These are phyloP conservation scores for Drosophila melanogaster DNA, from an alignment of 1,140 invertebrate species.

Conservation along the genomic window DNA sequence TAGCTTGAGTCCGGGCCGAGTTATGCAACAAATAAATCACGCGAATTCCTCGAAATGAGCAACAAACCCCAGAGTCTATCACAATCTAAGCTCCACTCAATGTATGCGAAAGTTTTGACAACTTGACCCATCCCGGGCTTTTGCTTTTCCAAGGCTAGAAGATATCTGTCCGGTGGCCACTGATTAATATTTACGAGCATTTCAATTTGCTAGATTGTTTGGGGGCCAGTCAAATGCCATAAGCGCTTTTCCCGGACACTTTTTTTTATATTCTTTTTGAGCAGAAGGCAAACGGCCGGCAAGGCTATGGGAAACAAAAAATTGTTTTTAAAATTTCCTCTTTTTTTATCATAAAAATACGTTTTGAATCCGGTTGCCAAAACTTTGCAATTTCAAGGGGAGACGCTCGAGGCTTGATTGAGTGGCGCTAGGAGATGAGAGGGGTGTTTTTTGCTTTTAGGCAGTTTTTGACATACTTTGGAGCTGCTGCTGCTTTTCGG, in stretches of 20 bases:
- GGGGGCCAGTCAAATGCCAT: slow-evolving; percentile 54
- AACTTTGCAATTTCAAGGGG: slow-evolving; percentile 67
- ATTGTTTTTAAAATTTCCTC: slow-evolving; percentile 69
- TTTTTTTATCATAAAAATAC: slow-evolving; percentile 59
- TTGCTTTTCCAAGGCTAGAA: slow-evolving; percentile 2
- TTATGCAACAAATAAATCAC: slow-evolving; percentile 80
- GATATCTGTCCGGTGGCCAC: slow-evolving; percentile 26
- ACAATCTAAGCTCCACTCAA: slow-evolving; percentile 51
- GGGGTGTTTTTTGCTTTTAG: slow-evolving; percentile 42
- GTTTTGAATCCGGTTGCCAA: slow-evolving; percentile 60
- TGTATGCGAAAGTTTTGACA: slow-evolving; percentile 38
- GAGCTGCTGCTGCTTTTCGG: slow-evolving; percentile 11
- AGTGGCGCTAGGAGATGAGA: neutral
- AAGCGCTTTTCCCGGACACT: slow-evolving; percentile 54
- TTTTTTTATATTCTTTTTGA: neutral
- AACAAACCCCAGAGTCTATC: slow-evolving; percentile 48
- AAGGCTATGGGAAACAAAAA: slow-evolving; percentile 22
- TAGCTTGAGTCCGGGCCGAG: slow-evolving; percentile 25
- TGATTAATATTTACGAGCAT: slow-evolving; percentile 79
- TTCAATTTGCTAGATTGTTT: slow-evolving; percentile 64
- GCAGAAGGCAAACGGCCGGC: neutral
- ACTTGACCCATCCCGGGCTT: slow-evolving; percentile 30
- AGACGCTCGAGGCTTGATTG: slow-evolving; percentile 20
- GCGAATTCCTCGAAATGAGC: slow-evolving; percentile 62
- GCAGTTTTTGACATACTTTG: slow-evolving; percentile 54